phyloP scores from a whole-genome alignment of 2,113 vertebrate genomes.

The Capreolus pygargus region DNA sequence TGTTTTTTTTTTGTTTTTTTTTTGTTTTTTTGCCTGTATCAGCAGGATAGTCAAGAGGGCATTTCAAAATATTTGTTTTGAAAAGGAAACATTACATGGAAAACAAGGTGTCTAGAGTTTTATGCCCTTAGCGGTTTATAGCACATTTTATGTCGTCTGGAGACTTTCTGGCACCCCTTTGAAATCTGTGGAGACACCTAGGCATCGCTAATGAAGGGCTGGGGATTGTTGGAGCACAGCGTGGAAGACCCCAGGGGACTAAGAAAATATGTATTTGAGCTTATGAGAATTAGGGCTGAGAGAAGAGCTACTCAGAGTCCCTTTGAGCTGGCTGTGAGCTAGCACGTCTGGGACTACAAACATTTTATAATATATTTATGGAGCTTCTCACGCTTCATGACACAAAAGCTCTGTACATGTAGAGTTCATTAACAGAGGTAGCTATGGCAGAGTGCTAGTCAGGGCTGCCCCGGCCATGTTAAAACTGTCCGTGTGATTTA shows the following conservation, averaged over 20 bases:
- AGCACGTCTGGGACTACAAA: constrained; percentile 16
- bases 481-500: neutral
- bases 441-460: rapidly evolving
- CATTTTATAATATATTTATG: constrained; percentile 31
- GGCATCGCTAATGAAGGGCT: constrained; percentile 38
- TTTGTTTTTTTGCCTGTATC: constrained; percentile 29
- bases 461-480: neutral
- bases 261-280: constrained; percentile 30
- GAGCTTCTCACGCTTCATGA: neutral
- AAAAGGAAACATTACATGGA: constrained; percentile 43
- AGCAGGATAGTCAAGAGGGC: constrained; percentile 45
- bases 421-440: neutral
- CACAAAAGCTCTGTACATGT: neutral
- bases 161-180: constrained; percentile 70
- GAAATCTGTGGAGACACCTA: constrained; percentile 48
- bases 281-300: neutral
- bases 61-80: constrained; percentile 63
- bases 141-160: constrained; percentile 61
- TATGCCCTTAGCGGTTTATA: constrained; percentile 46
- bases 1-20: too few species aligned
- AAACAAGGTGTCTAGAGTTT: constrained; percentile 51
- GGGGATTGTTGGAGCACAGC: neutral
- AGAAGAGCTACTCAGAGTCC: neutral
- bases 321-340: constrained; percentile 17
- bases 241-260: constrained; percentile 32